These are phyloP conservation scores for Taenioides sp. DNA, from an alignment of 2,797 vertebrate species.

Conservation along the genomic window DNA sequence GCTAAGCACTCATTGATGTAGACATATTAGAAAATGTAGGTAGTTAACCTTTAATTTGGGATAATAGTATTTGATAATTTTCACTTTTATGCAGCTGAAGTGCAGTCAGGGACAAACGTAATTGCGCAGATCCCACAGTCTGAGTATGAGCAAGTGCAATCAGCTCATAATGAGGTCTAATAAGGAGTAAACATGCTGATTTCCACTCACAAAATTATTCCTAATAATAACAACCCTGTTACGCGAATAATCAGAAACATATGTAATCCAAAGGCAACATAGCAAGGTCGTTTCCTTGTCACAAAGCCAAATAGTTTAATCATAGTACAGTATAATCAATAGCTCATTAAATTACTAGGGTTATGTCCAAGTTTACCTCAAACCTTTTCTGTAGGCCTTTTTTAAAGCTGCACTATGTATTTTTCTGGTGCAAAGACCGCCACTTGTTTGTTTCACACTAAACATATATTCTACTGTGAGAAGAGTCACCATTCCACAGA, in stretches of 20 bases:
- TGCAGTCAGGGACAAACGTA: conserved; percentile 5
- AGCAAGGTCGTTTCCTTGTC: conserved; percentile 20
- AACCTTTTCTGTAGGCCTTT: conserved; percentile 10
- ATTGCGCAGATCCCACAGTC: neutral
- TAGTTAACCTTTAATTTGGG: neutral
- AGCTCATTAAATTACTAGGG: conserved; percentile 62
- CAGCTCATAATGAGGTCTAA: conserved; percentile 4
- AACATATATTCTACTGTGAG: too few species aligned
- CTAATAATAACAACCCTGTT: neutral
- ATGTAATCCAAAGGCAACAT: conserved; percentile 8
- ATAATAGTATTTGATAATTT: too few species aligned
- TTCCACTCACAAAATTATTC: neutral
- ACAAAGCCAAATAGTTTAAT: conserved; percentile 19
- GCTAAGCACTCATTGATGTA: conserved; percentile 39
- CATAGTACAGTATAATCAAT: conserved; percentile 53
- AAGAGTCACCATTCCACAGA: too few species aligned
- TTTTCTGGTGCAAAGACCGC: too few species aligned
- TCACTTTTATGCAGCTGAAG: neutral
- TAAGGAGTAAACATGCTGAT: neutral
- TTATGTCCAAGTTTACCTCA: conserved; percentile 24
- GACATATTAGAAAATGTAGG: neutral
- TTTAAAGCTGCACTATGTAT: neutral
- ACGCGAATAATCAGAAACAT: neutral
- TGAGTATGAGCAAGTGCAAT: neutral
- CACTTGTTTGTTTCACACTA: too few species aligned